A percentile compares a stretch with the other conserved stretches of the same genome.
These are phyloP conservation scores for Candoia aspera DNA, from an alignment of 2,113 vertebrate genomes.

Conservation along the genomic window DNA sequence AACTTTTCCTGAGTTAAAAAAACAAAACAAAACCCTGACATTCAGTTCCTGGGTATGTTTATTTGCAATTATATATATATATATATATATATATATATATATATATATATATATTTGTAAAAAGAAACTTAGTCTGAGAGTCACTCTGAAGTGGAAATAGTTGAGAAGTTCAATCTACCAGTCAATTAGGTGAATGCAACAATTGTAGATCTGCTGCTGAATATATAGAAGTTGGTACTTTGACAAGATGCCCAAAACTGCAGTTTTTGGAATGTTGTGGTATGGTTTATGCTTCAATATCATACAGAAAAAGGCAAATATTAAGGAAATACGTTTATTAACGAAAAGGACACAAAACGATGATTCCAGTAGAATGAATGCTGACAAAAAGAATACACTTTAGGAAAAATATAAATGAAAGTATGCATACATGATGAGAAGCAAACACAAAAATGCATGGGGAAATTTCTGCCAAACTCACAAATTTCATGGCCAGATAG, in stretches of 20 bases:
- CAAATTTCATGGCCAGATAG: not conserved
- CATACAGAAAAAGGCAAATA: not conserved
- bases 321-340: not conserved
- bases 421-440: not conserved
- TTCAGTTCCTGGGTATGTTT: not conserved
- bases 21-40: not conserved
- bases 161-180: not conserved
- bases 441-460: not conserved
- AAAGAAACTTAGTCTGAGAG: not conserved
- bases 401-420: not conserved
- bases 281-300: not conserved
- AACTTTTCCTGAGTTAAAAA: not conserved
- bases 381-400: not conserved
- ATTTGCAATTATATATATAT: not conserved
- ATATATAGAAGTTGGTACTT: not conserved
- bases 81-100: not conserved
- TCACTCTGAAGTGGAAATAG: not conserved
- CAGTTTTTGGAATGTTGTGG: not conserved
- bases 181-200: not conserved
- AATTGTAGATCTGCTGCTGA: not conserved
- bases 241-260: not conserved
- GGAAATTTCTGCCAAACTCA: not conserved
- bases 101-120: not conserved
- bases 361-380: not conserved
- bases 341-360: not conserved